A percentile compares a stretch with the other conserved stretches of the same genome.
Evolutionary conservation across 2,113 vertebrate genomes (phyloP).

Genomic region (Ginglymostoma cirratum): DNA sequence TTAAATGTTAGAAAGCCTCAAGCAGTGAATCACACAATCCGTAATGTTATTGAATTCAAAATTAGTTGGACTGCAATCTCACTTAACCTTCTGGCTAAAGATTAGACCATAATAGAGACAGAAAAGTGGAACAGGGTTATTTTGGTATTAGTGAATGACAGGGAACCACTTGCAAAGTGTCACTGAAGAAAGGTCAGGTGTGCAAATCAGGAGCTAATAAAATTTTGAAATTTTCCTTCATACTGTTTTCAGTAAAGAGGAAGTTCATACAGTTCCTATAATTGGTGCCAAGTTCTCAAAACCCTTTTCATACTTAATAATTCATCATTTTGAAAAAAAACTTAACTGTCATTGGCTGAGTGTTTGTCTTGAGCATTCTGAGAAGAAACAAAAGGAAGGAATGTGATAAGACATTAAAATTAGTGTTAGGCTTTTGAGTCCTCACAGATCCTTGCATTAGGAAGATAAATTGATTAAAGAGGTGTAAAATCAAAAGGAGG

Average conservation of each 20-base stretch:
- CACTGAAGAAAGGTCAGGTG: background rate
- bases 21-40: background rate
- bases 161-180: background rate
- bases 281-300: background rate
- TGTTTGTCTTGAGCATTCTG: background rate
- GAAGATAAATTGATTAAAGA: background rate
- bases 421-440: background rate
- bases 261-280: background rate
- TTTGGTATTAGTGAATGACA: background rate
- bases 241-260: background rate
- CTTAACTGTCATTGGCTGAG: background rate
- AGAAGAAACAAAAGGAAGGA: background rate
- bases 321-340: background rate
- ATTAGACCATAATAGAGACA: background rate
- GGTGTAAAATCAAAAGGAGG: background rate
- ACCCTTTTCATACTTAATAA: background rate
- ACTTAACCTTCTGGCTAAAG: background rate
- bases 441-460: background rate
- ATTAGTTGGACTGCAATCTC: background rate
- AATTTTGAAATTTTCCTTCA: background rate
- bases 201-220: background rate
- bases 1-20: background rate
- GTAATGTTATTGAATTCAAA: background rate
- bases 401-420: background rate
- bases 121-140: background rate